Evolutionary conservation across 2,797 vertebrate genomes (phyloP).

Genomic region (Leuciscus waleckii): DNA sequence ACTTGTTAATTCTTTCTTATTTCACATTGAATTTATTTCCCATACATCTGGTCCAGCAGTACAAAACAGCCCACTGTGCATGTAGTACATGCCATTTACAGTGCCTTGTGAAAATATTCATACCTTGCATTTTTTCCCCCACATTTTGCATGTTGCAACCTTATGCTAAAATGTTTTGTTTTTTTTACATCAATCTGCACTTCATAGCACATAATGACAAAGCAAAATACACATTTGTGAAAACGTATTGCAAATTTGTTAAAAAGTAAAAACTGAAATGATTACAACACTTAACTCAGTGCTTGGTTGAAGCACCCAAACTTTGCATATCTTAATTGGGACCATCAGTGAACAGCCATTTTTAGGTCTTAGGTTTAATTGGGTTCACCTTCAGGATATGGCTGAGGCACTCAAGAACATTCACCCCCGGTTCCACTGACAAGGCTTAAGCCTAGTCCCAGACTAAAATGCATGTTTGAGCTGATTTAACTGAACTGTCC

Average conservation of each 20-base stretch:
- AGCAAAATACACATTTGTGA: not conserved
- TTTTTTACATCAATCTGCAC: not conserved
- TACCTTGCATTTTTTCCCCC: not conserved
- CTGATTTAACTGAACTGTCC: not conserved
- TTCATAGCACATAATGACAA: not conserved
- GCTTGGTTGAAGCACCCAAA: not conserved
- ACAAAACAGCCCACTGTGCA: not conserved
- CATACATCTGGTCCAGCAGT: not conserved
- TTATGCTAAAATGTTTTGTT: not conserved
- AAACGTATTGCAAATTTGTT: not conserved
- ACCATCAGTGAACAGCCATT: not conserved
- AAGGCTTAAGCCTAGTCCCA: too few relatives aligned
- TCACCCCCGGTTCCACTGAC: too few relatives aligned
- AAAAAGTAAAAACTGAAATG: not conserved
- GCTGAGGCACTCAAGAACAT: not conserved
- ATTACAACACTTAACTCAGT: not conserved
- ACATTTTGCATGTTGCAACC: not conserved
- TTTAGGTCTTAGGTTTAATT: not conserved
- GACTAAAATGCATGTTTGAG: too few relatives aligned
- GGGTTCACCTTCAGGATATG: not conserved
- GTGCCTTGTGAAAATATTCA: not conserved
- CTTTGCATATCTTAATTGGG: not conserved
- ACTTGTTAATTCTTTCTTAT: not conserved
- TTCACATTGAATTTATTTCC: not conserved
- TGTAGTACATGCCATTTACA: not conserved